A percentile compares a stretch with the other conserved stretches of the same genome.
These are phyloP conservation scores for Brenthis daphne DNA, from an alignment of 2,888 invertebrate species.

Conservation along the genomic window DNA sequence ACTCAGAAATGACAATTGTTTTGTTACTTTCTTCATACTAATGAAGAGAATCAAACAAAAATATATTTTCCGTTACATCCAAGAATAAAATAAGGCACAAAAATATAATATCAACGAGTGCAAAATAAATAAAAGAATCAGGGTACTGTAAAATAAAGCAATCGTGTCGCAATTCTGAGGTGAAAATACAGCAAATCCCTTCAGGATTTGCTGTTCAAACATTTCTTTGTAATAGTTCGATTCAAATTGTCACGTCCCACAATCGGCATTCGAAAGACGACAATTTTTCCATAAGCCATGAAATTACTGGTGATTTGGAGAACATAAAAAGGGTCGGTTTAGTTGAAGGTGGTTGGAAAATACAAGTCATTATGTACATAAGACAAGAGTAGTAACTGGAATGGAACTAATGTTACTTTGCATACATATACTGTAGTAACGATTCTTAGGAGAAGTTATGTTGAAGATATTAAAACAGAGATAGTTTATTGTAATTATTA, in stretches of 20 bases:
- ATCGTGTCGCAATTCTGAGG: constrained; percentile 15
- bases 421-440: too few relatives aligned
- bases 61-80: too few relatives aligned
- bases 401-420: background rate
- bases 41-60: too few relatives aligned
- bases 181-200: constrained; percentile 33
- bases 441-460: too few relatives aligned
- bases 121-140: constrained; percentile 13
- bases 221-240: constrained; percentile 37
- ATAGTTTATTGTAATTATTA: too few relatives aligned
- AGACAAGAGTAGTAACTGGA: background rate
- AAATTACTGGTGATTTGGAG: constrained; percentile 66
- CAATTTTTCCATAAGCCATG: constrained; percentile 52
- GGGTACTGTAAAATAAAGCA: constrained; percentile 6
- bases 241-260: constrained; percentile 45
- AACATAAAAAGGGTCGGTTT: constrained; percentile 68
- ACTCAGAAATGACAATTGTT: too few relatives aligned
- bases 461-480: too few relatives aligned
- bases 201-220: constrained; percentile 23
- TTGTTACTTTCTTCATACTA: too few relatives aligned
- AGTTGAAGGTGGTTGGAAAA: constrained; percentile 39
- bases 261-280: constrained; percentile 42
- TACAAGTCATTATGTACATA: constrained; percentile 28
- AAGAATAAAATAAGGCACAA: too few relatives aligned
- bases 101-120: too few relatives aligned